Conservation (phyloP, 2,888 invertebrate genomes). For the Tipula helvola region DNA sequence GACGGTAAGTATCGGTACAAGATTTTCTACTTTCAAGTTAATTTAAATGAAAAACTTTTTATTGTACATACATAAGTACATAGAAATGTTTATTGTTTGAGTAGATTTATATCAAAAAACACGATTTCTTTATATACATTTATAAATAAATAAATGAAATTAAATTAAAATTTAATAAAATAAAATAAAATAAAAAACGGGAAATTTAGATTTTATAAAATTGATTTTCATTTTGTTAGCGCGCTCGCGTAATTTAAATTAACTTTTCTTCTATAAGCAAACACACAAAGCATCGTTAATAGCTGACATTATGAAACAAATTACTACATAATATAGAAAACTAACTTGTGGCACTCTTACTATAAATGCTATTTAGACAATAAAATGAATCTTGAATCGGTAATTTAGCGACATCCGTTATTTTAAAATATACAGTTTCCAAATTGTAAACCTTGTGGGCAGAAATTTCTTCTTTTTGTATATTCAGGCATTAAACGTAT, state of each 20-base stretch:
- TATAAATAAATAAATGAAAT: neutral
- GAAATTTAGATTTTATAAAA: neutral
- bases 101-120: neutral
- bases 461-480: too few relatives aligned
- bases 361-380: too few relatives aligned
- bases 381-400: too few relatives aligned
- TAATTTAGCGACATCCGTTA: too few relatives aligned
- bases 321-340: too few relatives aligned
- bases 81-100: neutral
- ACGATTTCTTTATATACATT: neutral
- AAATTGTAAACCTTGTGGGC: too few relatives aligned
- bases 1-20: neutral
- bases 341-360: too few relatives aligned
- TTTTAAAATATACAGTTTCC: too few relatives aligned
- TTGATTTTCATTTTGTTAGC: neutral
- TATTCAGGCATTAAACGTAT: too few relatives aligned
- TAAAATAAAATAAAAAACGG: neutral
- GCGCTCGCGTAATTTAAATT: neutral
- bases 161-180: neutral
- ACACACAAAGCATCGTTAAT: too few relatives aligned
- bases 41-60: neutral
- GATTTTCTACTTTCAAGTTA: neutral
- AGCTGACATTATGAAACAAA: too few relatives aligned
- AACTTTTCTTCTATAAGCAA: neutral
- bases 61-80: neutral